Percentiles rank a stretch among this genome's conserved stretches.
Conservation (phyloP, 2,888 invertebrate genomes). For the Saturnia japonica region DNA sequence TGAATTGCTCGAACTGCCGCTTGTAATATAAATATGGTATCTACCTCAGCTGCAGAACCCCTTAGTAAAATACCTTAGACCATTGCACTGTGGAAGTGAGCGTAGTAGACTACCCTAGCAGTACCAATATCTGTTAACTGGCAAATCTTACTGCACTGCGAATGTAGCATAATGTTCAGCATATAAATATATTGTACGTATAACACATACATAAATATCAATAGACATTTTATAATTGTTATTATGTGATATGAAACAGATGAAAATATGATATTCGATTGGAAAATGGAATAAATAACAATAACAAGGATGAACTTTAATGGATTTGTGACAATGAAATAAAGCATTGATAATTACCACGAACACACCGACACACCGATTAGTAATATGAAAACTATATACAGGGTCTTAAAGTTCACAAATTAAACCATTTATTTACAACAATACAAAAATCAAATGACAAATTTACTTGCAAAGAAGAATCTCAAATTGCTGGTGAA, state of each 20-base stretch:
- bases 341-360: neutral
- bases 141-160: no score
- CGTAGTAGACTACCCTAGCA: no score
- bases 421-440: neutral
- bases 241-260: neutral
- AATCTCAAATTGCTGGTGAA: neutral
- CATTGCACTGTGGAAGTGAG: no score
- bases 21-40: no score
- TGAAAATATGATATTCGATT: neutral
- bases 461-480: neutral
- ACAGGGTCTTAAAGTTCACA: neutral
- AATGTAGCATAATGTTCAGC: no score
- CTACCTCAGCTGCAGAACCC: no score
- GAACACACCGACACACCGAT: neutral
- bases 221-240: neutral
- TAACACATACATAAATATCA: neutral
- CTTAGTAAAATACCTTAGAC: no score
- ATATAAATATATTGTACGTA: neutral
- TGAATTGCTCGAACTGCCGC: no score
- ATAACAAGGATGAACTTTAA: neutral
- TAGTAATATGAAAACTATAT: constrained; percentile 1
- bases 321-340: neutral
- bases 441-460: neutral
- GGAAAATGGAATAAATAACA: neutral
- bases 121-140: no score